phyloP scores from a whole-genome alignment of 2,888 invertebrate genomes.

The Prosopocoilus inquinatus region DNA sequence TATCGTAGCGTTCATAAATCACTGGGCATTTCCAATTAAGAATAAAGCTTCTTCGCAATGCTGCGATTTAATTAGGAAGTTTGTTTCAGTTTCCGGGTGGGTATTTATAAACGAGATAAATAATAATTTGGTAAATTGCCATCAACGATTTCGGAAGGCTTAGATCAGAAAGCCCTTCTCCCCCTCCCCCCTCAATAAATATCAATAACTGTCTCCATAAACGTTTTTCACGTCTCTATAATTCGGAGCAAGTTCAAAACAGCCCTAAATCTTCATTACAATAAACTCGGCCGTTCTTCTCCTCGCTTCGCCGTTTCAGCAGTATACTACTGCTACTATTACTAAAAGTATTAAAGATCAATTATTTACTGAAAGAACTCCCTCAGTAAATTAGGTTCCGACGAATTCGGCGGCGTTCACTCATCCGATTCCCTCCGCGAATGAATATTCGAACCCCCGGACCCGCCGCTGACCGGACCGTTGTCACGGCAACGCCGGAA shows the following conservation, averaged over 20 bases:
- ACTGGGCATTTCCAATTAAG: too few species aligned
- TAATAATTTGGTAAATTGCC: slow-evolving; percentile 31
- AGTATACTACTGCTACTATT: too few species aligned
- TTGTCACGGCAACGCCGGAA: slow-evolving; percentile 9
- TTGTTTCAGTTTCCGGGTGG: too few species aligned
- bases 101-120: slow-evolving; percentile 22
- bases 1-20: too few species aligned
- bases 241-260: slow-evolving; percentile 30
- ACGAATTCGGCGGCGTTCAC: background rate
- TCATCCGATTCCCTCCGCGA: background rate
- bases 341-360: background rate
- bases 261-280: slow-evolving; percentile 31
- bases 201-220: slow-evolving; percentile 37
- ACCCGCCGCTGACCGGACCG: background rate
- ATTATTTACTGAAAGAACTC: background rate
- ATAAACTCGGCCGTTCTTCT: background rate
- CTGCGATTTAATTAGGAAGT: too few species aligned
- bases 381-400: background rate
- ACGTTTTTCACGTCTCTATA: slow-evolving; percentile 29
- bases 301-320: background rate
- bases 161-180: slow-evolving; percentile 28
- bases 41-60: too few species aligned
- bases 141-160: slow-evolving; percentile 32
- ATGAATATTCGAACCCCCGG: background rate
- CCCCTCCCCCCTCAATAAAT: slow-evolving; percentile 33